Evolutionary conservation across 1,140 invertebrate genomes (phyloP), one percentile per base, ranked within the genome.

Genomic region (Drosophila subpulchrella): DNA sequence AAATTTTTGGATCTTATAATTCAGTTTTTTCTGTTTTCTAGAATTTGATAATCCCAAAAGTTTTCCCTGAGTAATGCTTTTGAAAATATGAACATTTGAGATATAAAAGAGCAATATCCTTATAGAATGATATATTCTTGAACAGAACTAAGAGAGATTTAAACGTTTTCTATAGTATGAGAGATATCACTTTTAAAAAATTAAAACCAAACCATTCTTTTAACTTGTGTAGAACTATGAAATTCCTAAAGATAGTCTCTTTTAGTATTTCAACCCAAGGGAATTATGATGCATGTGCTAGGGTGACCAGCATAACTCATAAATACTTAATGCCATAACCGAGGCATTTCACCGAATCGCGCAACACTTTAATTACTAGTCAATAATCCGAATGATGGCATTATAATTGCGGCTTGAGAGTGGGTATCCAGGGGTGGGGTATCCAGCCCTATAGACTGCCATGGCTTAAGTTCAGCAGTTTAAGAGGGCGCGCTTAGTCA

Each of bases 391-490:
- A 44, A 41, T 48, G 75, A 56, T 70, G 58, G 32, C 56, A 47
- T 59, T 59, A 59, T 61, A 15, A 62, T 42, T 62, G 13, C 7
- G 8, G 32, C 3, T 34, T 10, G 32, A 6, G 32, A 20, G 32
- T 32, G 32, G 32, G 30, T 30, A n/a, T 1, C 24, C 24, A 8
- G 7, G 2, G 8, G 7, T 34, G 32, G 32, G 32, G 8, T 34
- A 20, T 1, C 32, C 1, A 24, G n/a, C 20, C 36, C 24, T 8
- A 41, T 41, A 71, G 66, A 71, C 30, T 41, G 65, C 27, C 5
- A 5, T 5, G 44, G 67, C 30, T 48, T 72, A 71, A 71, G 68
- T 72, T 72, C 41, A 72, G 56, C 53, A 56, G 67, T 56, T 68
- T 54, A 71, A 39, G 48, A 63, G 51, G 44, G 50, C 44, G 48